These are phyloP conservation scores for Scomber scombrus DNA, from an alignment of 2,113 vertebrate species.

Conservation along the genomic window DNA sequence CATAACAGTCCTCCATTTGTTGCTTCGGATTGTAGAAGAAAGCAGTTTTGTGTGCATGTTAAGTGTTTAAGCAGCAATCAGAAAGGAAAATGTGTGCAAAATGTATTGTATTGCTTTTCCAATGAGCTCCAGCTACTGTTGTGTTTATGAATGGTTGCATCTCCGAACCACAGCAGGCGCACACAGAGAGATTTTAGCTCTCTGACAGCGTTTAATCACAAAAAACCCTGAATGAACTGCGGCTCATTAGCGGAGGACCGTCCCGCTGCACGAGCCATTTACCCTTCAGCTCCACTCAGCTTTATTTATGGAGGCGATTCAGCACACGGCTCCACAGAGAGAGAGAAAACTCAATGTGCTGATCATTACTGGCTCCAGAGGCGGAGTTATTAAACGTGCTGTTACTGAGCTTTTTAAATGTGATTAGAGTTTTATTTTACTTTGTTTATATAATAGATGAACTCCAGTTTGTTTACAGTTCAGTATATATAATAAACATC, in stretches of 20 bases:
- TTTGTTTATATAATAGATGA: not conserved
- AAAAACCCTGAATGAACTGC: not conserved
- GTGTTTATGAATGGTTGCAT: not conserved
- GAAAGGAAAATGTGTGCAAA: no score
- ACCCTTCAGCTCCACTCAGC: slow-evolving; percentile 7
- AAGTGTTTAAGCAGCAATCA: no score
- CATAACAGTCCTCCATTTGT: not conserved
- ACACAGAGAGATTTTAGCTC: no score
- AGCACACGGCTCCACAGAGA: no score
- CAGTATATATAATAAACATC: no score
- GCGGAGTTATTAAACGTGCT: not conserved
- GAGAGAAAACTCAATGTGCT: not conserved
- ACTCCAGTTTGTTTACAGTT: no score
- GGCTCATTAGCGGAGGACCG: slow-evolving; percentile 31
- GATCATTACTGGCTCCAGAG: slow-evolving; percentile 4
- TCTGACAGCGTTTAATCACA: not conserved
- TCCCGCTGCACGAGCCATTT: slow-evolving; percentile 37
- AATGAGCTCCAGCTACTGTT: no score
- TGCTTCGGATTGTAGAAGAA: not conserved
- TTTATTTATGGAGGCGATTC: slow-evolving; percentile 19
- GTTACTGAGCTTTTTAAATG: no score
- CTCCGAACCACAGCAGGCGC: not conserved
- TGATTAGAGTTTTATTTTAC: not conserved
- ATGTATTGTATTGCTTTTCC: no score
- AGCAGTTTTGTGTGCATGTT: not conserved